Evolutionary conservation across 1,140 invertebrate species (phyloP).

Genomic region (Nasonia giraulti): DNA sequence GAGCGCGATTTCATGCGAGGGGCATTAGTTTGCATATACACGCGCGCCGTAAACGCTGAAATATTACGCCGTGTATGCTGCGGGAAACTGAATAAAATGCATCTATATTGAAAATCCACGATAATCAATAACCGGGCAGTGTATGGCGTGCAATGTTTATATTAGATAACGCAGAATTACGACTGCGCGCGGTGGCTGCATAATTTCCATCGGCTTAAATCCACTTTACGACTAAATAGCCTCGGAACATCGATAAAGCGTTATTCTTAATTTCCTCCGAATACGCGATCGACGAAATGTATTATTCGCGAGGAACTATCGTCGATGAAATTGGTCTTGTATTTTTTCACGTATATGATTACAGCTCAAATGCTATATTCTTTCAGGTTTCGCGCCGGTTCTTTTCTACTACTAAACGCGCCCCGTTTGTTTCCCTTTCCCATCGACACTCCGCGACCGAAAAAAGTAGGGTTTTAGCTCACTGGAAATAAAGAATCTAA

Average conservation of each 20-base stretch:
- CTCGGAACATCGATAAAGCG: neutral
- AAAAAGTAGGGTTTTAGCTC: conserved; percentile 49
- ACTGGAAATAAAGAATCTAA: conserved; percentile 43
- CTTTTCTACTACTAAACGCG: conserved; percentile 47
- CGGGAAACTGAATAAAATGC: neutral
- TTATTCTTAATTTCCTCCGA: neutral
- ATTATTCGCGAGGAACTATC: conserved; percentile 13
- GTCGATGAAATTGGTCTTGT: conserved; percentile 24
- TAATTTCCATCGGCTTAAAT: neutral
- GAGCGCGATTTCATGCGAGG: neutral
- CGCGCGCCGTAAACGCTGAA: neutral
- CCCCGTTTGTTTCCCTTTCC: conserved; percentile 44
- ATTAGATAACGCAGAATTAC: neutral
- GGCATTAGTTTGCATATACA: neutral
- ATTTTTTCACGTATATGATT: conserved; percentile 9
- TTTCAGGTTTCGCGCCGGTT: neutral
- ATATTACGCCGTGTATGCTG: neutral
- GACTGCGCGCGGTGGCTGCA: neutral
- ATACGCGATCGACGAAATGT: neutral
- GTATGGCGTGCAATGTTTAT: neutral
- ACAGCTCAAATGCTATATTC: neutral
- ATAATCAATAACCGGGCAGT: neutral
- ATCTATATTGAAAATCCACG: neutral
- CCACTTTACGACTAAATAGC: conserved; percentile 7
- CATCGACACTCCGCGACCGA: conserved; percentile 20